A percentile compares a stretch with the other conserved stretches of the same genome.
These are phyloP conservation scores for Lutraria rhynchaena DNA, from an alignment of 1,140 invertebrate species.

Conservation along the genomic window DNA sequence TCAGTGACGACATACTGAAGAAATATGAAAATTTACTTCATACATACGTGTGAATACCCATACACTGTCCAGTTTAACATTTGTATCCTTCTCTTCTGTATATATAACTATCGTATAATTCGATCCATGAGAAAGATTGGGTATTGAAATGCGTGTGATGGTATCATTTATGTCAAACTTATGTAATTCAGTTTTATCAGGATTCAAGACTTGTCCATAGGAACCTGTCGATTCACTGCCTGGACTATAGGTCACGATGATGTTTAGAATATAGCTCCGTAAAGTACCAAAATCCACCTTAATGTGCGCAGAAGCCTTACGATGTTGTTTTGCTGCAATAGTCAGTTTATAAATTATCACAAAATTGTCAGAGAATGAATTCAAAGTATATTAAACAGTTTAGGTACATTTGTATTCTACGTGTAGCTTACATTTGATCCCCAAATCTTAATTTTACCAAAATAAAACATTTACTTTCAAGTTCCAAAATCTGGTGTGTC, in stretches of 20 bases:
- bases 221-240: background rate
- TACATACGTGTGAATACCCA: slow-evolving; percentile 12
- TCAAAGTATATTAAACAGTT: too few relatives aligned
- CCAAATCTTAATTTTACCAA: too few relatives aligned
- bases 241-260: background rate
- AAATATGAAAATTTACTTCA: background rate
- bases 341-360: too few relatives aligned
- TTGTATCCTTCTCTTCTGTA: too few relatives aligned
- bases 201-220: background rate
- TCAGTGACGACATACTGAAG: background rate
- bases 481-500: too few relatives aligned
- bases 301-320: too few relatives aligned
- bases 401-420: too few relatives aligned
- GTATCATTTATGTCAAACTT: background rate
- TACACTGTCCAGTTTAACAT: background rate
- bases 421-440: too few relatives aligned
- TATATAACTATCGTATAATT: background rate
- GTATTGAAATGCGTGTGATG: background rate
- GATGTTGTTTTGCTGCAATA: too few relatives aligned
- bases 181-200: background rate
- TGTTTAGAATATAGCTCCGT: background rate
- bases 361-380: too few relatives aligned
- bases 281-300: too few relatives aligned
- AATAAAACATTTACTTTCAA: too few relatives aligned
- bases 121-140: background rate